These are phyloP conservation scores for Megaceryle alcyon DNA, from an alignment of 2,797 vertebrate genomes.

Conservation along the genomic window DNA sequence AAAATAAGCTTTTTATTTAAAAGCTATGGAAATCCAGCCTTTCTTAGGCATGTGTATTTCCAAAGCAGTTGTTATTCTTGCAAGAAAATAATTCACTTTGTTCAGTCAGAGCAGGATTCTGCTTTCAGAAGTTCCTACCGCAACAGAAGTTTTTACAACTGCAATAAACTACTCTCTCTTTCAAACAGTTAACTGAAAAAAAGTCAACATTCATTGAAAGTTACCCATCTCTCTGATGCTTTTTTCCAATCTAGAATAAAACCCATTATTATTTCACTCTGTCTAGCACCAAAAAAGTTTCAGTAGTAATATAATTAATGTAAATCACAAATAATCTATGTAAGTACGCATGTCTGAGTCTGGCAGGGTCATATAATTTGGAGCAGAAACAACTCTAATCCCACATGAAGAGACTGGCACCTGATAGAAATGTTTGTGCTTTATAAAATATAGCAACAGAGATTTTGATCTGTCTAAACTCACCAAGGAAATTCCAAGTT, in stretches of 20 bases:
- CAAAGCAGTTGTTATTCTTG: not conserved
- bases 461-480: not conserved
- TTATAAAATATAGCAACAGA: not conserved
- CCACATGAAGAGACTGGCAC: not conserved
- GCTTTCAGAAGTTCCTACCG: not conserved
- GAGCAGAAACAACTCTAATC: not conserved
- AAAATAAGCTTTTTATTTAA: not conserved
- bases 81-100: not conserved
- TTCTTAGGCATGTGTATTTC: not conserved
- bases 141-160: not conserved
- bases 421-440: not conserved
- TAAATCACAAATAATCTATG: not conserved
- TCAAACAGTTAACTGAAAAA: not conserved
- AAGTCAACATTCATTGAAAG: not conserved
- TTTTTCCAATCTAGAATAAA: not conserved
- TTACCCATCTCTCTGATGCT: not conserved
- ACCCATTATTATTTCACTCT: not conserved
- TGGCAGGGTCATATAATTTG: not conserved
- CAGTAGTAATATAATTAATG: not conserved
- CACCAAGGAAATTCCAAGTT: not conserved
- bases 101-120: not conserved
- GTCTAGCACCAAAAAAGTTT: not conserved
- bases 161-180: not conserved
- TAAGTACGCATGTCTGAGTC: not conserved
- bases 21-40: not conserved